Base-by-base conservation (phyloP, 1,140 invertebrate genomes). In the Leptinotarsa undecemlineata region DNA sequence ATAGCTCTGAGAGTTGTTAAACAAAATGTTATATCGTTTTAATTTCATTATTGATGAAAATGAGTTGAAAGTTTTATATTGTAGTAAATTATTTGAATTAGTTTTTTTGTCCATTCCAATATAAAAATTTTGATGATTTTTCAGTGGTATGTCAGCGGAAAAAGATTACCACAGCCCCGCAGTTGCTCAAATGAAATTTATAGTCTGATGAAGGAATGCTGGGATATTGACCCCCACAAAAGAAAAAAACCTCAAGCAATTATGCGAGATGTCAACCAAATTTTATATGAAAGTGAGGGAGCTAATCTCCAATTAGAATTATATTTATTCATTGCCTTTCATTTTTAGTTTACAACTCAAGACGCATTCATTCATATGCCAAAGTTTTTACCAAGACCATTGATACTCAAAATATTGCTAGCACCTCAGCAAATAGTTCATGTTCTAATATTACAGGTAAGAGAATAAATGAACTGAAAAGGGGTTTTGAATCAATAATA, bases 141-240 rank as follows among this genome's bases (percentile, higher is more conserved):
- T 15, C 63, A 64, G 63, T 67, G 48, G 68, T 94, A 93, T 85
- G 81, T 86, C 68, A 89, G 87, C 81, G 94, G 94, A 15, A 92
- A 92, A 84, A 87, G 92, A 76, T 87, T 98, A 81, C 90, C 89
- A 77, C 86, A 87, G 51, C 96, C 97, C 8, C 85, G 87, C 76
- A 87, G 87, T 11, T 98, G 96, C 85, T 94, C 96, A 19, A 75
- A 85, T 3, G 93, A 94, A 81, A 92, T 99, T 66, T 96, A 94
- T 84, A 86, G 89, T 75, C 86, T 98, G 21, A 96, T 99, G 90
- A 85, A 87, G 19, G 92, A 95, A 79, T 96, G 96, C 80, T 99
- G 98, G 98, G 88, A 91, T 73, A 83, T 90, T 21, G 90, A 94
- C 80, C 91, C 91, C 3, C 88, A 91, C 42, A 85, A 86, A 20